Conservation (phyloP, 2,888 invertebrate genomes). For the Ochropleura plecta region DNA sequence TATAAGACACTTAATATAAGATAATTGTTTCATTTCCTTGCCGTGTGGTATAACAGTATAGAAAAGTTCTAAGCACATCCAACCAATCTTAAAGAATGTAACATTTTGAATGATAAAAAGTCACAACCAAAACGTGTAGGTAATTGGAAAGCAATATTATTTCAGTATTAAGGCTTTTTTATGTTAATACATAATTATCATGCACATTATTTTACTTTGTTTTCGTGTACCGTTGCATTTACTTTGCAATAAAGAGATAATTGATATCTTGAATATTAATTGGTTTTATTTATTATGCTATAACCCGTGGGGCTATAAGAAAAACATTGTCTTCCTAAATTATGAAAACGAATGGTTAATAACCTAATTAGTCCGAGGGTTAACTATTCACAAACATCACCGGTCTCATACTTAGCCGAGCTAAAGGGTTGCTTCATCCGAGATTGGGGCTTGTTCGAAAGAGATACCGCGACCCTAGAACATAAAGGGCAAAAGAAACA, state of each 20-base stretch:
- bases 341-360: not conserved
- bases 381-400: not conserved
- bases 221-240: slow-evolving; percentile 36
- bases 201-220: slow-evolving; percentile 36
- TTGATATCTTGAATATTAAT: slow-evolving; percentile 8
- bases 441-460: no score
- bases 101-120: slow-evolving; percentile 5
- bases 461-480: no score
- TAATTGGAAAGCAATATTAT: slow-evolving; percentile 28
- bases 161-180: slow-evolving; percentile 51
- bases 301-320: not conserved
- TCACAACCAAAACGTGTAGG: slow-evolving; percentile 14
- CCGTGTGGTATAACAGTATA: not conserved
- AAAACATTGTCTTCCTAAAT: not conserved
- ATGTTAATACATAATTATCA: slow-evolving; percentile 8
- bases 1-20: no score
- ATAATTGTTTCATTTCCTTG: slow-evolving; percentile 2
- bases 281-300: slow-evolving; percentile 28
- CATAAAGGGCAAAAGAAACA: no score
- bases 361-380: not conserved
- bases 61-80: not conserved
- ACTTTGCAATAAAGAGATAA: slow-evolving; percentile 34
- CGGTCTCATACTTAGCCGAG: not conserved
- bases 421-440: not conserved
- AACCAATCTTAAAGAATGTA: not conserved